Evolutionary conservation across 2,797 vertebrate species (phyloP).

Genomic region (Kryptolebias ocellatus): DNA sequence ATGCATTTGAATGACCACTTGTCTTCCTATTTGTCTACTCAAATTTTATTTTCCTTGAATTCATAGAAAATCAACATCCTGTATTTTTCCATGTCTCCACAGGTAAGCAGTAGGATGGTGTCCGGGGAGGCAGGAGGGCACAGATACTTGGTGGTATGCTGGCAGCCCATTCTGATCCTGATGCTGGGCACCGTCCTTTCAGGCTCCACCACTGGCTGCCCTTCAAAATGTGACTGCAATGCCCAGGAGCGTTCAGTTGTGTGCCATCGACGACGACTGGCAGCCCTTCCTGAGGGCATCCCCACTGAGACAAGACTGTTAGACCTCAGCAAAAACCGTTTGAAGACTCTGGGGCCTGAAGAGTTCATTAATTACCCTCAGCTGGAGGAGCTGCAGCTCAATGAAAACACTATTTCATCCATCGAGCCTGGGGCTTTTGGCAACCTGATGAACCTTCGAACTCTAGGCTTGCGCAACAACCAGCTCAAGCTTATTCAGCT

Average conservation of each 20-base stretch:
- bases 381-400: slow-evolving; percentile 95
- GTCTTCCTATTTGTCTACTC: neutral
- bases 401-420: slow-evolving; percentile 94
- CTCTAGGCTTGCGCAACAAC: slow-evolving; percentile 94
- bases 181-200: slow-evolving; percentile 97
- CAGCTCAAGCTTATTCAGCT: slow-evolving; percentile 96
- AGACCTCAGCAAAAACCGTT: slow-evolving; percentile 97
- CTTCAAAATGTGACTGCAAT: slow-evolving; percentile 95
- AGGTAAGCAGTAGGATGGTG: slow-evolving; percentile 98
- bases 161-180: slow-evolving; percentile 98
- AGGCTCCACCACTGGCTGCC: slow-evolving; percentile 94
- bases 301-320: slow-evolving; percentile 93
- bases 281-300: slow-evolving; percentile 93
- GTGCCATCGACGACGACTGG: slow-evolving; percentile 92
- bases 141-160: slow-evolving; percentile 97
- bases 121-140: slow-evolving; percentile 89
- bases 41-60: neutral
- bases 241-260: slow-evolving; percentile 95
- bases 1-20: neutral
- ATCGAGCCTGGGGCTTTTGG: slow-evolving; percentile 96
- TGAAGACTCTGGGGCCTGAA: slow-evolving; percentile 93
- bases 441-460: slow-evolving; percentile 94
- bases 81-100: slow-evolving; percentile 58
- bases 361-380: slow-evolving; percentile 96
- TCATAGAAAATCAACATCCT: neutral